Evolutionary conservation across 2,113 vertebrate species (phyloP).

Genomic region (Podarcis muralis): DNA sequence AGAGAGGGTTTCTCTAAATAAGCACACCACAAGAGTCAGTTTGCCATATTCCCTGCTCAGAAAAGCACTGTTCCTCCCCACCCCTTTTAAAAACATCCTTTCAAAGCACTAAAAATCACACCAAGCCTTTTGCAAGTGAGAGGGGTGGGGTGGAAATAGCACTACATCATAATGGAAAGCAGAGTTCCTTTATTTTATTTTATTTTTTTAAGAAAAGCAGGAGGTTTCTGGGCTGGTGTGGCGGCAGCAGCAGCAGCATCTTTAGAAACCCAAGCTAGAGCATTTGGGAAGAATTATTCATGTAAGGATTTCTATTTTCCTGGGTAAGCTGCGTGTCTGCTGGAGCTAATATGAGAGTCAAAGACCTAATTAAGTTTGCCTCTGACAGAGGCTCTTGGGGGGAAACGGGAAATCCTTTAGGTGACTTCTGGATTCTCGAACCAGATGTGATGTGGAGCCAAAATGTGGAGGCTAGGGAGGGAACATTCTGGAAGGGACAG

Average conservation of each 20-base stretch:
- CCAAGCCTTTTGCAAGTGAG: neutral
- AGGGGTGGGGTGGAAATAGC: neutral
- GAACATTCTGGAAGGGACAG: slow-evolving; percentile 28
- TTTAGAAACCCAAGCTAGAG: neutral
- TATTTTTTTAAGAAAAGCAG: neutral
- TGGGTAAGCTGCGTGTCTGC: neutral
- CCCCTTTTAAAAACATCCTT: neutral
- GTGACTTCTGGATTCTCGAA: slow-evolving; percentile 38
- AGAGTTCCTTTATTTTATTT: neutral
- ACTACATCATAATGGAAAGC: slow-evolving; percentile 16
- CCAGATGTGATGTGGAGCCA: slow-evolving; percentile 3
- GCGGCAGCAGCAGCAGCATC: neutral
- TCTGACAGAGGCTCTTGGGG: slow-evolving; percentile 43
- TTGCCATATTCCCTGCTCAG: neutral
- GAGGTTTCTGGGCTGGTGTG: neutral
- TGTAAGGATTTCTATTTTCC: slow-evolving; percentile 35
- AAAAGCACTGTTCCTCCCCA: neutral
- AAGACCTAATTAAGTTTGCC: slow-evolving; percentile 44
- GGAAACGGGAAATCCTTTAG: neutral
- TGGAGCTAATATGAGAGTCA: neutral
- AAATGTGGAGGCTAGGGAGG: neutral
- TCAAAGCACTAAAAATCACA: neutral
- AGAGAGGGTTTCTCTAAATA: neutral
- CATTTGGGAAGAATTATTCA: neutral
- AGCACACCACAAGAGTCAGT: neutral